Percentiles rank a stretch among this genome's conserved stretches.
phyloP scores from a whole-genome alignment of 2,113 vertebrate species.

The Tupaia tana region DNA sequence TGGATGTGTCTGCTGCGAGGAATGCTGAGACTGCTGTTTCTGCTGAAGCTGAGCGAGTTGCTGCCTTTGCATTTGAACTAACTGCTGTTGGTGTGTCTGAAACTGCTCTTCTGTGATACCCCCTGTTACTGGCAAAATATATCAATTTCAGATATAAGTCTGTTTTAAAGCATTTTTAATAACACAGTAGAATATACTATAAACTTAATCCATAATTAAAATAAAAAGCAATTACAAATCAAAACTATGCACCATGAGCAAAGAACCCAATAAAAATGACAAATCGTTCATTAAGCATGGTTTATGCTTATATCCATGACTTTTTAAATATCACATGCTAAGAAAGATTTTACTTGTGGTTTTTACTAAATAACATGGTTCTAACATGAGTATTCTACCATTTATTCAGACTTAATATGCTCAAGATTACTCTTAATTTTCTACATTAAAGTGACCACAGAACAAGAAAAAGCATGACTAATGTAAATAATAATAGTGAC shows the following conservation, averaged over 20 bases:
- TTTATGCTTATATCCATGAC: not conserved
- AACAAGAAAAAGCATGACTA: not conserved
- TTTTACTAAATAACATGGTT: slow-evolving; percentile 27
- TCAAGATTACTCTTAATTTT: not conserved
- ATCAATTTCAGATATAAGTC: slow-evolving; percentile 38
- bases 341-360: not conserved
- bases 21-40: slow-evolving; percentile 90
- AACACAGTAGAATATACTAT: slow-evolving; percentile 27
- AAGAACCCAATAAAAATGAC: slow-evolving; percentile 38
- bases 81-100: slow-evolving; percentile 94
- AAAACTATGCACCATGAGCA: not conserved
- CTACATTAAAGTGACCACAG: not conserved
- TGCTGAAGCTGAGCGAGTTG: slow-evolving; percentile 94
- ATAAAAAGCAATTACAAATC: slow-evolving; percentile 47
- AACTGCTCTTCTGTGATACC: slow-evolving; percentile 97
- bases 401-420: slow-evolving; percentile 25
- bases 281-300: not conserved
- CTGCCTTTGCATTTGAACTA: slow-evolving; percentile 95
- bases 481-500: slow-evolving; percentile 19
- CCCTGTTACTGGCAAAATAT: slow-evolving; percentile 87
- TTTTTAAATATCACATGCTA: not conserved
- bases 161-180: slow-evolving; percentile 39
- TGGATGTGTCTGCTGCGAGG: slow-evolving; percentile 87
- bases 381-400: slow-evolving; percentile 25
- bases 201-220: slow-evolving; percentile 34